Percentiles rank a stretch among this genome's conserved stretches.
These are phyloP conservation scores for Pseudotriccus pelzelni DNA, from an alignment of 2,797 vertebrate species.

Conservation along the genomic window DNA sequence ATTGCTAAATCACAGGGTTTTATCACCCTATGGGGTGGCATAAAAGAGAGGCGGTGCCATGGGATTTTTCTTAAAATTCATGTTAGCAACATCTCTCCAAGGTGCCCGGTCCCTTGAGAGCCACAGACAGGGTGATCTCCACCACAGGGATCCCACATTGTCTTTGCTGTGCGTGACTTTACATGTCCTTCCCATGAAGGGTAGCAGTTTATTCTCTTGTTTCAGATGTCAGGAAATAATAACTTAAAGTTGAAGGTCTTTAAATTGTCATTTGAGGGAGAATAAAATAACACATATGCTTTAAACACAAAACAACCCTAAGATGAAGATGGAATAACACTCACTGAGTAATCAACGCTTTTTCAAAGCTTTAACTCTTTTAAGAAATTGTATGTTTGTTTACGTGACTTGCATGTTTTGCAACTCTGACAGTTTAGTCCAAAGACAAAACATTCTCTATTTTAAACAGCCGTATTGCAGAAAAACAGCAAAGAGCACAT, in stretches of 20 bases:
- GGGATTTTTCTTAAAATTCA: neutral
- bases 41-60: neutral
- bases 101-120: rapidly evolving
- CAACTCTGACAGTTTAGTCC: neutral
- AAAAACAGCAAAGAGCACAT: neutral
- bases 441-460: neutral
- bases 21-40: neutral
- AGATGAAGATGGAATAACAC: neutral
- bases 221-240: neutral
- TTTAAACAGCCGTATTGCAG: neutral
- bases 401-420: neutral
- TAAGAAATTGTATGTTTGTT: neutral
- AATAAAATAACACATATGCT: neutral
- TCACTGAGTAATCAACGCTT: neutral
- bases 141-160: neutral
- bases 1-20: neutral
- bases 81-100: neutral
- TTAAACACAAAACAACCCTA: neutral
- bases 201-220: neutral
- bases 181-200: neutral
- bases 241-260: neutral
- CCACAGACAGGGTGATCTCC: rapidly evolving
- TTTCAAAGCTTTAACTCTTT: neutral
- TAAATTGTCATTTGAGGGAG: neutral
- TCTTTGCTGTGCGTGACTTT: neutral